Evolutionary conservation across 2,113 vertebrate species (phyloP).

Genomic region (Pseudolaguvia tuberculata): DNA sequence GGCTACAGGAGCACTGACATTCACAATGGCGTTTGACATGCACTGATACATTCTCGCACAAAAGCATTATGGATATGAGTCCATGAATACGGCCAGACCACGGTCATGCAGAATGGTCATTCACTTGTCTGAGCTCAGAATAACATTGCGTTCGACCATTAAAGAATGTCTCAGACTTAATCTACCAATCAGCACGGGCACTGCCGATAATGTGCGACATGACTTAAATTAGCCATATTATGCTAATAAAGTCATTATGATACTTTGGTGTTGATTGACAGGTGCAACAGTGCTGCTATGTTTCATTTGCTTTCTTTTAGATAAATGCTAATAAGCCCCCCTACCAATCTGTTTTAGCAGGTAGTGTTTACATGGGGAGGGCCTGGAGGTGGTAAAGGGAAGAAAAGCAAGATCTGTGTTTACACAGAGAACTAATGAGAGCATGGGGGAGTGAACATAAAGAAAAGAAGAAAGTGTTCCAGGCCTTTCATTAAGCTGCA

Average conservation of each 20-base stretch:
- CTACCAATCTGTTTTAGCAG: constrained; percentile 29
- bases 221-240: constrained; percentile 9
- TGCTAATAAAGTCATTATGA: constrained; percentile 32
- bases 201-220: neutral
- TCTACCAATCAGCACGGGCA: neutral
- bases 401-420: constrained; percentile 41
- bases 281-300: neutral
- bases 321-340: constrained; percentile 43
- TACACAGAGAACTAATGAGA: constrained; percentile 42
- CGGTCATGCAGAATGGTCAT: constrained; percentile 21
- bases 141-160: constrained; percentile 1
- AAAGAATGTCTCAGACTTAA: constrained; percentile 27
- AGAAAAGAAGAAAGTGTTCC: constrained; percentile 31
- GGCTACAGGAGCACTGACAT: constrained; percentile 44
- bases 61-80: constrained; percentile 36
- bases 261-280: constrained; percentile 11
- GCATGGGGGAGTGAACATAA: constrained; percentile 32
- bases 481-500: constrained; percentile 42
- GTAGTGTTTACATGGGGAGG: constrained; percentile 12
- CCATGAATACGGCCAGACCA: constrained; percentile 10
- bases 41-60: constrained; percentile 31
- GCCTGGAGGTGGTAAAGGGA: constrained; percentile 12
- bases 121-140: constrained; percentile 1
- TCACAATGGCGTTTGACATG: constrained; percentile 42
- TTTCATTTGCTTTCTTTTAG: constrained; percentile 32